Evolutionary conservation across 2,797 vertebrate species (phyloP).

Genomic region (Rhynchonycteris naso): DNA sequence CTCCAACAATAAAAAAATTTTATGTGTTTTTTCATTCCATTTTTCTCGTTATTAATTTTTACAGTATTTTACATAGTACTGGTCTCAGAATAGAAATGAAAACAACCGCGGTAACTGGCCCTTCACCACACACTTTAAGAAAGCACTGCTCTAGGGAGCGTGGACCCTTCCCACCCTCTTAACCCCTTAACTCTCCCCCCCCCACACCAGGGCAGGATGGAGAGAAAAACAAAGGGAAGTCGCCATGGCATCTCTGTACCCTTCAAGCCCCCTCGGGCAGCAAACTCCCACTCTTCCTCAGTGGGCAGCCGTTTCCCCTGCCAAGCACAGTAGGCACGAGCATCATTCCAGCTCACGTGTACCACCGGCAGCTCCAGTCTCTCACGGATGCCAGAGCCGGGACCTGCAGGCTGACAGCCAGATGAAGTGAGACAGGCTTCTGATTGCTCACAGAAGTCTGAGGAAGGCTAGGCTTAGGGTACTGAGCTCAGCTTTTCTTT

Average conservation of each 20-base stretch:
- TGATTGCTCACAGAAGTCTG: background rate
- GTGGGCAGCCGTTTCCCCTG: slow-evolving; percentile 90
- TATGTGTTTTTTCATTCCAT: background rate
- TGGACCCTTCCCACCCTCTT: background rate
- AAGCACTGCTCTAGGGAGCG: background rate
- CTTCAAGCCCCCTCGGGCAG: slow-evolving; percentile 93
- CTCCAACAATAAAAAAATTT: background rate
- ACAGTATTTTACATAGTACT: background rate
- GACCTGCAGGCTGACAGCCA: slow-evolving; percentile 91
- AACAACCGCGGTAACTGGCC: background rate
- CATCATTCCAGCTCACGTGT: slow-evolving; percentile 98
- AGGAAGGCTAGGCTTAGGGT: background rate
- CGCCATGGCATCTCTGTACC: slow-evolving; percentile 82
- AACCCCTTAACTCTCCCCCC: background rate
- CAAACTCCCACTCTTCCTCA: slow-evolving; percentile 98
- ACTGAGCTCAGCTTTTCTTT: slow-evolving; percentile 14
- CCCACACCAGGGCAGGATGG: background rate
- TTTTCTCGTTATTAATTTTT: background rate
- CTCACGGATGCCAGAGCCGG: slow-evolving; percentile 92
- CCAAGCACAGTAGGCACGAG: slow-evolving; percentile 93
- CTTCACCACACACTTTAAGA: background rate
- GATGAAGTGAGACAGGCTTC: slow-evolving; percentile 23
- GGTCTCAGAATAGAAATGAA: background rate
- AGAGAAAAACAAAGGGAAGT: background rate
- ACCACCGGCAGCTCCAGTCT: slow-evolving; percentile 93